Base-by-base conservation (phyloP, 2,888 invertebrate species). In the Achlya flavicornis region DNA sequence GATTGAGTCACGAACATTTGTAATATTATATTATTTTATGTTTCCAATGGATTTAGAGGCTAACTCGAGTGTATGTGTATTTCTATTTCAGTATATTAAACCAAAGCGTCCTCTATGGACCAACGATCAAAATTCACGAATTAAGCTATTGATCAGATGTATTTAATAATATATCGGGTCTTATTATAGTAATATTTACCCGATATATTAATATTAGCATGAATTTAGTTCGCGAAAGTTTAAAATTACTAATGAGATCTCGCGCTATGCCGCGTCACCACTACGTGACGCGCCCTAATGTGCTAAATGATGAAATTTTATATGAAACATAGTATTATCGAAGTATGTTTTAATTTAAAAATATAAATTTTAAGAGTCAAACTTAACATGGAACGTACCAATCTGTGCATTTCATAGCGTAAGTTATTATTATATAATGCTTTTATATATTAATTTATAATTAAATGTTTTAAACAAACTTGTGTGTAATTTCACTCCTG, bases 381-480 rank as follows among this genome's bases (percentile, higher is more conserved):
- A 19, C 66, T 79, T 73, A 71, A 74, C 80, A 79, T 78, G 85
- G 79, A 84, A 89, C 90, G 93, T 93, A 93, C 93, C 93, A 91
- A 92, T 86, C 79, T 68, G 87, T 92, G 93, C 93, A 93, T 93
- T 93, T 92, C 88, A 83, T 91, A 91, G 87, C 83, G 80, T 91
- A 90, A 90, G 90, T 89, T 88, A 87, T 78, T 77, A 75, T 83
- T 82, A 14, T 48, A 90, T 89, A 91, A 41, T 91, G 90, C 91
- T 90, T 92, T 89, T 89, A 89, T 88, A 88, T 89, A 90, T 84
- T 91, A 90, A 92, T 91, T 92, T 92, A 91, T 91, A 91, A 92
- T 79, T 89, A 91, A 91, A 92, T 86, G 88, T 87, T 90, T 89
- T 88, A 83, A 90, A 88, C 78, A 75, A 81, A 80, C 62, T 33